Base-by-base conservation (phyloP, 2,113 vertebrate species). In the Cavia aperea region DNA sequence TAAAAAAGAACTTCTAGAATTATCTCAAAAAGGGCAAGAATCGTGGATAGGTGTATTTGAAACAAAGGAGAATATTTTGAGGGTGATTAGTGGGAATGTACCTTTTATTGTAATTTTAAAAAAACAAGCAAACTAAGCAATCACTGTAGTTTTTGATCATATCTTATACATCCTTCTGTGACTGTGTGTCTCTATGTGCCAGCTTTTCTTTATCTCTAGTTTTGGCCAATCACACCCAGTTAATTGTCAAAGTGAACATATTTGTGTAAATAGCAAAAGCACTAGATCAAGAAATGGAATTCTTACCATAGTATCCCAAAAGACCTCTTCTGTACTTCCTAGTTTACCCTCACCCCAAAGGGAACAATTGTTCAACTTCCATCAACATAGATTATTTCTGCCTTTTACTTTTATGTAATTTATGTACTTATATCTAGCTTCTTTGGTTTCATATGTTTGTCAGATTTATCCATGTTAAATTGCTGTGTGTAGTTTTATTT, bases 201-300 rank as follows among this genome's bases (percentile, higher is more conserved):
- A 63, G 62, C 62, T 66, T 33, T 66, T 31, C 63, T 66, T 5
- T 66, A 66, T 66, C 65, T 33, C 58, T 70, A n/a, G 54, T 92
- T 89, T 89, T 77, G 49, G 54, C 63, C 46, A 72, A 31, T 33
- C 13, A 63, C 14, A 62, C 43, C 43, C 43, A 66, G 65, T 33
- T 66, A 79, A 46, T 72, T 92, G 85, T 56, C 81, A 89, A 79
- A 89, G 49, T 72, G 46, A 89, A 65, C 46, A 81, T 81, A 73
- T 5, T 0, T 89, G 21, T 81, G 12, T 79, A 63, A 79, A 23
- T 29, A 81, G n/a, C 46, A 66, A 12, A 66, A 66, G 65, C 65
- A 33, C 65, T 66, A 66, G 29, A 65, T 70, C 7, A 36, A 70
- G 60, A 88, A 72, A 72, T 56, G 58, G 4, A 84, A 33, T 31